phyloP scores from a whole-genome alignment of 1,140 invertebrate species.

The Pogonognathellus flavescens region DNA sequence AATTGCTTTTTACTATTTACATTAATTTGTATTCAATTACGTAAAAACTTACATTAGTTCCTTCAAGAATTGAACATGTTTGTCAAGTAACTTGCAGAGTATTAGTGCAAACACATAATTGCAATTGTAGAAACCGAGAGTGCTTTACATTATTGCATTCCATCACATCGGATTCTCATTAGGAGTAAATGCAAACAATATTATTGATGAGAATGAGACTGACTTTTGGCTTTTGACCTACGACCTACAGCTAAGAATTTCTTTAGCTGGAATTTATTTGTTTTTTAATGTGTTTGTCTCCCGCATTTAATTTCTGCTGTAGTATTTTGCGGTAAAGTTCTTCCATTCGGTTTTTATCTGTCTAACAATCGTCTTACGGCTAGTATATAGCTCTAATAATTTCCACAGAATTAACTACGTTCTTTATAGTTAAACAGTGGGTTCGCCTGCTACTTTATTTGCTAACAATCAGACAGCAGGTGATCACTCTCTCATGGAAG shows the following conservation, averaged over 20 bases:
- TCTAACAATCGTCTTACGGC: background rate
- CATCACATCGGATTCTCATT: background rate
- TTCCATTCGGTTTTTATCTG: conserved; percentile 4
- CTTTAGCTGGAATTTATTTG: background rate
- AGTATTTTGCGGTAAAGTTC: conserved; percentile 15
- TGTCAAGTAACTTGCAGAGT: too few relatives aligned
- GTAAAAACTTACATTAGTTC: too few relatives aligned
- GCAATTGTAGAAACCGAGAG: background rate
- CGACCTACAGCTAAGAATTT: conserved; percentile 11
- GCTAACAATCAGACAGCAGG: conserved; percentile 34
- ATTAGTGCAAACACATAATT: too few relatives aligned
- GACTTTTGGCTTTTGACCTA: conserved; percentile 31
- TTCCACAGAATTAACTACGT: background rate
- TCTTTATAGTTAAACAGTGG: conserved; percentile 9
- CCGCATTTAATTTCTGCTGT: conserved; percentile 20
- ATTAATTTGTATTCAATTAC: too few relatives aligned
- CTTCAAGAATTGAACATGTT: too few relatives aligned
- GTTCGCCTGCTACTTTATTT: background rate
- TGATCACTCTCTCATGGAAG: conserved; percentile 28
- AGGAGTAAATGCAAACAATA: background rate
- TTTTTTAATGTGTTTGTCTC: background rate
- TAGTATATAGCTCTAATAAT: background rate
- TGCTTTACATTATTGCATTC: too few relatives aligned
- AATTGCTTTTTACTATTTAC: too few relatives aligned
- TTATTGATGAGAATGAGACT: conserved; percentile 1